phyloP scores from a whole-genome alignment of 1,140 invertebrate species.

The Leptonema lineaticorne region DNA sequence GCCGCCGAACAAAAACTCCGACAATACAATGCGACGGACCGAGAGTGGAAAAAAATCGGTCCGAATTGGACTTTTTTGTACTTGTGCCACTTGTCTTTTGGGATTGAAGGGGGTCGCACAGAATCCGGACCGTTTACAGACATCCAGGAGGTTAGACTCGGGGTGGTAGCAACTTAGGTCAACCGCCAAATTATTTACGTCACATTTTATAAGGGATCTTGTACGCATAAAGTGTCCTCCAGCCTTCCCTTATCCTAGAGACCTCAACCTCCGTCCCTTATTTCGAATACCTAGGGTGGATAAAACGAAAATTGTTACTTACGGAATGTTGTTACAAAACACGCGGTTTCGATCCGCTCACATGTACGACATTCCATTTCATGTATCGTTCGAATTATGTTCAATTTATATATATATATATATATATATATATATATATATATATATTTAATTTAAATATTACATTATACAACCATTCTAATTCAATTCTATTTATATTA shows the following conservation, averaged over 20 bases:
- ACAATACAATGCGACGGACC: too few relatives aligned
- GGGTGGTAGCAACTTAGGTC: too few relatives aligned
- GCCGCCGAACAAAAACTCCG: too few relatives aligned
- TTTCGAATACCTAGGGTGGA: too few relatives aligned
- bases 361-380: not conserved
- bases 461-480: not conserved
- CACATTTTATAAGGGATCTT: not conserved
- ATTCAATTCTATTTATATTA: too few relatives aligned
- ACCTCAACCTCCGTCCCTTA: too few relatives aligned
- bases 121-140: too few relatives aligned
- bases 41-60: not conserved
- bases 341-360: too few relatives aligned
- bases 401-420: not conserved
- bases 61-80: not conserved
- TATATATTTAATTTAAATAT: not conserved
- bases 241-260: too few relatives aligned
- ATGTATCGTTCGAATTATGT: not conserved
- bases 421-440: not conserved
- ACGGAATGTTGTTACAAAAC: too few relatives aligned
- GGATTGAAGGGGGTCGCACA: not conserved
- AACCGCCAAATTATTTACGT: slow-evolving; percentile 17
- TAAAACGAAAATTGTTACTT: not conserved
- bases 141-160: too few relatives aligned
- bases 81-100: not conserved
- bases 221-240: too few relatives aligned